Percentiles rank a stretch among this genome's conserved stretches.
phyloP scores from a whole-genome alignment of 2,888 invertebrate species.

The Isotomurus palustris region DNA sequence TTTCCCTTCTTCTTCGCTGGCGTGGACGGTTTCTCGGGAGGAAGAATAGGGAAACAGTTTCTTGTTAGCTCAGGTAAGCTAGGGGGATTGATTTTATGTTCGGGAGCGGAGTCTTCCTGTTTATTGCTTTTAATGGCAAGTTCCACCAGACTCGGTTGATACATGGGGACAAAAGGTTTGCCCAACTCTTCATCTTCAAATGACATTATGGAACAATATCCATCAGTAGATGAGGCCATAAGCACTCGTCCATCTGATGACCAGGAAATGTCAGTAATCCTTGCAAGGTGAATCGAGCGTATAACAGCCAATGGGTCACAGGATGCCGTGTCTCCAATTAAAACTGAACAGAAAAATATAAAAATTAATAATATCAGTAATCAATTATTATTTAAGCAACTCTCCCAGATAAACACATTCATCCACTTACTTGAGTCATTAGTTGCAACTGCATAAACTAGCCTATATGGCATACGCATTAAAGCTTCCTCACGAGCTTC shows the following conservation, averaged over 20 bases:
- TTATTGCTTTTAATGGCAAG: no score
- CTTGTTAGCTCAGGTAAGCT: constrained; percentile 16
- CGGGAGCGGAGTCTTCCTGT: no score
- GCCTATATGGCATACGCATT: constrained; percentile 64
- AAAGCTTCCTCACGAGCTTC: constrained; percentile 25
- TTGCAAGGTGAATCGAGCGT: constrained; percentile 82
- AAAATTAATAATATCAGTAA: neutral
- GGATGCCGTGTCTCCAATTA: constrained; percentile 85
- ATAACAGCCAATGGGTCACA: constrained; percentile 70
- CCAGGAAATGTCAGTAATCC: constrained; percentile 83
- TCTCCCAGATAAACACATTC: neutral
- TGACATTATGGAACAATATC: constrained; percentile 78
- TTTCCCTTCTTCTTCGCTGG: constrained; percentile 8
- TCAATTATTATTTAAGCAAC: neutral
- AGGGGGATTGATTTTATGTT: no score
- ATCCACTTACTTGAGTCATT: constrained; percentile 56
- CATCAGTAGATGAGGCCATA: constrained; percentile 80
- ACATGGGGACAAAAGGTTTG: neutral
- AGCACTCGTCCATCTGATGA: constrained; percentile 71
- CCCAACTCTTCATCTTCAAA: constrained; percentile 72
- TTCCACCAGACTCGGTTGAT: no score
- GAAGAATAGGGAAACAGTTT: constrained; percentile 21
- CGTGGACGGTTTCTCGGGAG: no score
- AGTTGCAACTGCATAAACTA: constrained; percentile 88
- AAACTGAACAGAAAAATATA: constrained; percentile 55